A percentile compares a stretch with the other conserved stretches of the same genome.
Conservation (phyloP, 2,797 vertebrate genomes). For the Allobates femoralis region DNA sequence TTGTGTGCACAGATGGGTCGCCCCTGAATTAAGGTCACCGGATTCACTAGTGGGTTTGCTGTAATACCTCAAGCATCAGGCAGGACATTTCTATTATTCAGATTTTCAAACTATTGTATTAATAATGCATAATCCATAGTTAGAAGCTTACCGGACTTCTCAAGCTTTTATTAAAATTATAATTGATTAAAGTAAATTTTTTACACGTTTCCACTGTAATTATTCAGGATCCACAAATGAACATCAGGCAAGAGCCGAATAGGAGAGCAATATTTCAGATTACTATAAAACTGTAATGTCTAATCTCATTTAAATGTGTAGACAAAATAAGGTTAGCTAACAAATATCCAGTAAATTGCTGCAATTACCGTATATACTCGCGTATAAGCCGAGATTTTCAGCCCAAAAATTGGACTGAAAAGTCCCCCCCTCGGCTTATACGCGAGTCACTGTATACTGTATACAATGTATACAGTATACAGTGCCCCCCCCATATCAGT, state of each 20-base stretch:
- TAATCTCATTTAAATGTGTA: constrained; percentile 16
- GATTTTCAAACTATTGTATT: constrained; percentile 3
- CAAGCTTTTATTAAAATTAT: not conserved
- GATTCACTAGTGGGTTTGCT: constrained; percentile 17
- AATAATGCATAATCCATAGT: not conserved
- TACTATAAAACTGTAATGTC: not conserved
- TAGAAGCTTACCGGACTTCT: not conserved
- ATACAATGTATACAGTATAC: too few species aligned
- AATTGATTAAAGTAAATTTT: not conserved
- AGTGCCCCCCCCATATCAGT: too few species aligned
- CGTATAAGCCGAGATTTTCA: too few species aligned
- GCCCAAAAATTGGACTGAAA: too few species aligned
- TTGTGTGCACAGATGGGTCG: constrained; percentile 35
- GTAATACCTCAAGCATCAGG: constrained; percentile 1
- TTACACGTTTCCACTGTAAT: not conserved
- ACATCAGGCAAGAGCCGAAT: constrained; percentile 15
- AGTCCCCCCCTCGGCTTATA: too few species aligned
- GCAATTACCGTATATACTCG: too few species aligned
- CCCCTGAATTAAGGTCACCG: constrained; percentile 35
- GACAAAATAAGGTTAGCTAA: constrained; percentile 33
- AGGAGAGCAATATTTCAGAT: constrained; percentile 5
- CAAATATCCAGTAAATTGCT: constrained; percentile 32
- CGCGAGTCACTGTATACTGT: too few species aligned
- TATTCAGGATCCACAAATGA: not conserved
- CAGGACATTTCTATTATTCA: not conserved